Conservation (phyloP, 2,113 vertebrate genomes). For the Cebidichthys violaceus region DNA sequence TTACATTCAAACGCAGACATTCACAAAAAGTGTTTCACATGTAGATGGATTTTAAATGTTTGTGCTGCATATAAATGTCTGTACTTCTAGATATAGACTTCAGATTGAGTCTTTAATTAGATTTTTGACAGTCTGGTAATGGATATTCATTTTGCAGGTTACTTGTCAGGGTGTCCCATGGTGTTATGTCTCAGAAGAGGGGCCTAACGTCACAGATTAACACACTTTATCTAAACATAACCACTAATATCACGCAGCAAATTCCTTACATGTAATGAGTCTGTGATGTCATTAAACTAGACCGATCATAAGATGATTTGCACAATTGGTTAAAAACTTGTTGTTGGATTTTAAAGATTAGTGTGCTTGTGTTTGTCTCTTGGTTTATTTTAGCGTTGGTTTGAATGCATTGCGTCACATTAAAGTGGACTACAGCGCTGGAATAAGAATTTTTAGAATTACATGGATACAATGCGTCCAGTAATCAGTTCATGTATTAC, state of each 20-base stretch:
- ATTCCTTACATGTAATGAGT: not conserved
- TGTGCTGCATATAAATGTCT: too few relatives aligned
- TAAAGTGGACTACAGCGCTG: not conserved
- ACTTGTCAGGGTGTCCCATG: not conserved
- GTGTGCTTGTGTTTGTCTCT: not conserved
- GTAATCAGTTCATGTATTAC: constrained; percentile 26
- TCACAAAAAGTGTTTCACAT: constrained; percentile 15
- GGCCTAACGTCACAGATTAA: not conserved
- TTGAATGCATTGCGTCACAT: constrained; percentile 5
- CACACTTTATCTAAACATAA: not conserved
- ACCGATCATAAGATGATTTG: not conserved
- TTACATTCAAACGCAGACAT: constrained; percentile 44
- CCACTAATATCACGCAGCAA: not conserved
- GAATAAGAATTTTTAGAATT: not conserved
- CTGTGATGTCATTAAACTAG: not conserved
- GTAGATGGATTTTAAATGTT: not conserved
- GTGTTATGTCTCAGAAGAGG: not conserved
- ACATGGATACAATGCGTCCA: constrained; percentile 7
- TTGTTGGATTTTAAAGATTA: not conserved
- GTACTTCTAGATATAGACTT: not conserved
- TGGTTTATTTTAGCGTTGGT: not conserved
- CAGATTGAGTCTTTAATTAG: not conserved
- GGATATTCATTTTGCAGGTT: not conserved
- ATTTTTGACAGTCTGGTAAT: not conserved
- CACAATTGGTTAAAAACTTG: not conserved